Evolutionary conservation across 2,797 vertebrate species (phyloP), one percentile per base, ranked within the genome.

Genomic region (Melopsittacus undulatus): DNA sequence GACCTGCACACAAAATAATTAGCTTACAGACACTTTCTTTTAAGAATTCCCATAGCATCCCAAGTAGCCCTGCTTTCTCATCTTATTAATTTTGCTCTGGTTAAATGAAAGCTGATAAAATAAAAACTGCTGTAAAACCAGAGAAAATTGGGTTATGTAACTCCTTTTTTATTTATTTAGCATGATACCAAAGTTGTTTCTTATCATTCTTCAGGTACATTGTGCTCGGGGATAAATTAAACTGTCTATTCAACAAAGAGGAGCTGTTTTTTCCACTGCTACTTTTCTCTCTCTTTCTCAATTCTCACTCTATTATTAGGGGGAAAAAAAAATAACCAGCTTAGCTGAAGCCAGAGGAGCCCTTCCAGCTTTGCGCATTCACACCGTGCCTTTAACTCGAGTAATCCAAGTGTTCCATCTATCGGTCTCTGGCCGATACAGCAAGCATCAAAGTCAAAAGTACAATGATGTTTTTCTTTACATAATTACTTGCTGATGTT

Each of bases 151-250:
- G 75, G 85, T 95, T 97, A 92, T 66, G 13, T 88, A 94, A 95
- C 51, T 62, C 75, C 16, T 96, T 93, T 96, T 96, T 96, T 95
- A 83, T 96, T 96, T 96, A 94, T 96, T 96, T 95, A 95, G 68
- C 63, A 27, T 87, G 48, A 76, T 94, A 96, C 89, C 64, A 87
- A 92, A 96, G 74, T 91, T 95, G 89, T 86, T 96, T 96, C 93
- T 97, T 97, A 92, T 95, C 90, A 42, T 77, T 96, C 64, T 87
- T 92, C 91, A 95, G 85, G 81, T 97, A 95, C 78, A 83, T 82
- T 95, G 75, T 87, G 72, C 78, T 89, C 38, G 46, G 74, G 83
- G 97, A 96, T 93, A 97, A 96, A 97, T 96, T 96, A 93, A 96
- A 95, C 79, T 91, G 61, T 75, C 91, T 92, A 63, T 93, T 92